phyloP scores from a whole-genome alignment of 35 echinoderm and acorn worm genomes.

The Acanthaster planci region DNA sequence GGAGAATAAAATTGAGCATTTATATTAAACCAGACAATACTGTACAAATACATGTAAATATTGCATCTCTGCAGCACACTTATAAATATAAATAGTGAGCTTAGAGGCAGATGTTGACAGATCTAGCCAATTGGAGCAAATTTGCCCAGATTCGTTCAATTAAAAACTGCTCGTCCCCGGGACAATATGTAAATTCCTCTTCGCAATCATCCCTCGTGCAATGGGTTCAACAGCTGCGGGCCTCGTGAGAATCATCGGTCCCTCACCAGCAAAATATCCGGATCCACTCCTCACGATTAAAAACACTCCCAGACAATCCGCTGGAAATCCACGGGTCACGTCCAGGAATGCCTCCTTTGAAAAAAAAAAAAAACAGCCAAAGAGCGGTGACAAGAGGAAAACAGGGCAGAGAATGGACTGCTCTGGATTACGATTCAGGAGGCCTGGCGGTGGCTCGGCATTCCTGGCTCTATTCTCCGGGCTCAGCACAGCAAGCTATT shows the following conservation, averaged over 20 bases:
- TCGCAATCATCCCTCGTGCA: background rate
- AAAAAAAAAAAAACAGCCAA: too few species aligned
- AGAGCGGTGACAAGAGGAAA: too few species aligned
- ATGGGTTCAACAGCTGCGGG: background rate
- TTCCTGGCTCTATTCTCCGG: too few species aligned
- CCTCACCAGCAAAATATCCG: background rate
- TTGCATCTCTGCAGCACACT: too few species aligned
- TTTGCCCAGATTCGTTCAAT: conserved; percentile 2
- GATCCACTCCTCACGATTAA: conserved; percentile 16
- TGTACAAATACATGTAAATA: too few species aligned
- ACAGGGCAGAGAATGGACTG: too few species aligned
- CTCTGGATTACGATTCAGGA: too few species aligned
- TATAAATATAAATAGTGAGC: too few species aligned
- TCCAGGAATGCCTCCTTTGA: background rate
- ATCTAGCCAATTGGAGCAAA: background rate
- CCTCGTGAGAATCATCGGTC: background rate
- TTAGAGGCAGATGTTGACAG: too few species aligned
- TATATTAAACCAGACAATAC: too few species aligned
- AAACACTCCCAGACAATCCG: background rate
- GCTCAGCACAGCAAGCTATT: background rate
- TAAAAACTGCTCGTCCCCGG: background rate
- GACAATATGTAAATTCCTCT: background rate
- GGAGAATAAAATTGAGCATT: too few species aligned
- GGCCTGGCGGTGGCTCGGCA: too few species aligned
- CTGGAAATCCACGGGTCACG: background rate